Evolutionary conservation across 23 tunicate genomes (phyloP), one percentile per base, ranked within the genome.

Genomic region (Styela clava): DNA sequence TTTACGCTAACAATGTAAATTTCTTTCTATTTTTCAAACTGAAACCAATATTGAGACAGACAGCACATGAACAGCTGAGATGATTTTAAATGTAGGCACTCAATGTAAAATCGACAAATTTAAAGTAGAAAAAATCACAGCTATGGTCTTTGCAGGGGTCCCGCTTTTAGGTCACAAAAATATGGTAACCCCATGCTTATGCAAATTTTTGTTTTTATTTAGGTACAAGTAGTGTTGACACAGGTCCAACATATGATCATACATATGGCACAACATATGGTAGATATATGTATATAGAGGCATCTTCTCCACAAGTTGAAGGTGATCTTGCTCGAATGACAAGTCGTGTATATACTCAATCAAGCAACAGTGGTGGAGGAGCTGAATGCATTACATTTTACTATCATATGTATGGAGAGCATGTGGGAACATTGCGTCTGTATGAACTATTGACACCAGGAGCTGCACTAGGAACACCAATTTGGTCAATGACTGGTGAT

Each of bases 201-300:
- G n/a, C n/a, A 44, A 44, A 5, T 44, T 44, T 7, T 44, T 44
- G 7, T 12, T 44, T 44, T 44, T 44, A 44, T 44, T 44, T 44
- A 93, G 98, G 98, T 2, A 93, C 98, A 20, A 16, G 74, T 22
- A 61, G 94, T 3, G 81, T 74, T 33, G 78, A 87, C 69, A 83
- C 89, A 32, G 98, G 98, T 1, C 98, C 98, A 35, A 87, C 88
- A 9, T 93, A 93, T 77, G 98, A 93, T 52, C 98, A 93, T 64
- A 93, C 98, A 7, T 93, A 93, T 44, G 98, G 98, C 9, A 93
- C 98, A 2, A 69, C 5, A n/a, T 93, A 93, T 69, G 98, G 98
- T 1, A 56, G 98, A 64, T 93, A 93, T 84, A 93, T 93, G 98
- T 88, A 93, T 74, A 88, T 79, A 20, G 98, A 93, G 51, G 84